phyloP scores from a whole-genome alignment of 2,888 invertebrate species.

The Lithophane socia region DNA sequence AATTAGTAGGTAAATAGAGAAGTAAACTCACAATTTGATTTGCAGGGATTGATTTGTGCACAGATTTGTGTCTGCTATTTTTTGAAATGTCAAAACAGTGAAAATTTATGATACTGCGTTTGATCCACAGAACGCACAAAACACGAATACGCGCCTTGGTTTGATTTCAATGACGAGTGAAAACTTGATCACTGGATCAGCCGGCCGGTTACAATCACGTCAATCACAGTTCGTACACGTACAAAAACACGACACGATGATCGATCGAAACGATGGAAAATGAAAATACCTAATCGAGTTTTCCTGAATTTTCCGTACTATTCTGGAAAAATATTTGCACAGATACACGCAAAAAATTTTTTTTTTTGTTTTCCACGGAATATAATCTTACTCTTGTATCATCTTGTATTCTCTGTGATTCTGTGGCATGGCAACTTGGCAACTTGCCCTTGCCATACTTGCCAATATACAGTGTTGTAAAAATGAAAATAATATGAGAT shows the following conservation, averaged over 20 bases:
- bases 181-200: too few relatives aligned
- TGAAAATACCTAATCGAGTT: not conserved
- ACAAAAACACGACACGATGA: constrained; percentile 1
- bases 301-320: constrained; percentile 5
- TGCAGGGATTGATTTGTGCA: too few relatives aligned
- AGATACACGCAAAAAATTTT: too few relatives aligned
- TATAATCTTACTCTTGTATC: too few relatives aligned
- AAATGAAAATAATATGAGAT: not conserved
- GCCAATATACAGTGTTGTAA: not conserved
- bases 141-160: too few relatives aligned
- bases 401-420: not conserved
- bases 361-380: too few relatives aligned
- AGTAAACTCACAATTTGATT: constrained; percentile 28
- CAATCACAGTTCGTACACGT: not conserved
- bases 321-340: constrained; percentile 12
- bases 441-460: not conserved
- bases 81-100: too few relatives aligned
- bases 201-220: too few relatives aligned
- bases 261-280: not conserved
- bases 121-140: too few relatives aligned
- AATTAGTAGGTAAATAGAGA: not conserved
- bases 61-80: too few relatives aligned
- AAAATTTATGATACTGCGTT: too few relatives aligned
- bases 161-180: too few relatives aligned
- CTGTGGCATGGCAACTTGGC: not conserved